Percentiles rank a stretch among this genome's conserved stretches.
These are phyloP conservation scores for Subacronicta megacephala DNA, from an alignment of 2,888 invertebrate species.

Conservation along the genomic window DNA sequence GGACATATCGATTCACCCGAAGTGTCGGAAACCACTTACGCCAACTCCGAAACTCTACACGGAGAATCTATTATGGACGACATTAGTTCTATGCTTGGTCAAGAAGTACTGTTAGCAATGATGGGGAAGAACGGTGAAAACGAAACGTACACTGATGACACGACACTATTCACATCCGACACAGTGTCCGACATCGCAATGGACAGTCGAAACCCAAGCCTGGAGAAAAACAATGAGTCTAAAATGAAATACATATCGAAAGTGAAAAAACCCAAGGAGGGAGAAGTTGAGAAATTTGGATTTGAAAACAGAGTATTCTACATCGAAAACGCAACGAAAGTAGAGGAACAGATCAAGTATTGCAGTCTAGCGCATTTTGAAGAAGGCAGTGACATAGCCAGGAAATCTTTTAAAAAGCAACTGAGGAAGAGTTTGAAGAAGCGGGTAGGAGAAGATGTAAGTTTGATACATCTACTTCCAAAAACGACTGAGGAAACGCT, in stretches of 20 bases:
- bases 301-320: slow-evolving; percentile 93
- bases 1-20: slow-evolving; percentile 96
- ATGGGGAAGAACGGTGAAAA: slow-evolving; percentile 90
- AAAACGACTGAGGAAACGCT: slow-evolving; percentile 74
- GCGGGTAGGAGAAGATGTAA: slow-evolving; percentile 71
- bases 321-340: slow-evolving; percentile 84
- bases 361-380: slow-evolving; percentile 95
- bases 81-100: slow-evolving; percentile 93
- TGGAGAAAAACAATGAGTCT: slow-evolving; percentile 90
- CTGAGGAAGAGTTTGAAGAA: slow-evolving; percentile 84
- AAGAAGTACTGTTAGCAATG: slow-evolving; percentile 92
- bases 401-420: slow-evolving; percentile 92
- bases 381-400: slow-evolving; percentile 95
- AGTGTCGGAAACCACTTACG: slow-evolving; percentile 92
- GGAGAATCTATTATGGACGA: slow-evolving; percentile 95
- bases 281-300: slow-evolving; percentile 90
- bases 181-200: slow-evolving; percentile 86
- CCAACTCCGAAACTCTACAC: slow-evolving; percentile 92
- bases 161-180: slow-evolving; percentile 91
- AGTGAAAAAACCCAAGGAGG: slow-evolving; percentile 83
- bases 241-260: slow-evolving; percentile 89
- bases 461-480: slow-evolving; percentile 74
- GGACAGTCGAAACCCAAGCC: slow-evolving; percentile 87
- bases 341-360: slow-evolving; percentile 91
- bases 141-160: slow-evolving; percentile 93